Percentiles rank a stretch among this genome's conserved stretches.
Evolutionary conservation across 2,113 vertebrate species (phyloP).

Genomic region (Xenotilapia longispinis): DNA sequence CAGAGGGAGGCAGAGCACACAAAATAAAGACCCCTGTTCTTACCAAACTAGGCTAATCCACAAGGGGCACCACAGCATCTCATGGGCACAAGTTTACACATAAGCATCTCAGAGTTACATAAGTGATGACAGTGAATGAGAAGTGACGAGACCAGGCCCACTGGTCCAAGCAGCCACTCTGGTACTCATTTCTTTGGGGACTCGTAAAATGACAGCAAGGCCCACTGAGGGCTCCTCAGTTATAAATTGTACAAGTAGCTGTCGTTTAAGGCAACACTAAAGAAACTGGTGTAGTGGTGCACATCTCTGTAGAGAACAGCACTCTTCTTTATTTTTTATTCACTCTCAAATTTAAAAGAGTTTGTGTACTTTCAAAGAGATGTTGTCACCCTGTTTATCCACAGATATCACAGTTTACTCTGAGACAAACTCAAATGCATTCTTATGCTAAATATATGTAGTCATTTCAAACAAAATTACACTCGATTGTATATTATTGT

Average conservation of each 20-base stretch:
- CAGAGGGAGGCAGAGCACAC: conserved; percentile 45
- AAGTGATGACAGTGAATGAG: not conserved
- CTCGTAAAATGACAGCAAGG: not conserved
- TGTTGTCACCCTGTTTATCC: not conserved
- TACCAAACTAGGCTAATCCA: conserved; percentile 32
- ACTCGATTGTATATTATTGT: not conserved
- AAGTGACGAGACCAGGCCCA: not conserved
- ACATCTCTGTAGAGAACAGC: not conserved
- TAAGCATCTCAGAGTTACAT: not conserved
- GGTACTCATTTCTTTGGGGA: not conserved
- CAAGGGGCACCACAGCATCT: not conserved
- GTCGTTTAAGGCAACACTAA: not conserved
- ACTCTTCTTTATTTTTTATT: not conserved
- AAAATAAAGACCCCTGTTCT: not conserved
- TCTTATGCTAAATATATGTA: not conserved
- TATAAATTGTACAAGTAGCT: not conserved
- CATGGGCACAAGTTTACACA: not conserved
- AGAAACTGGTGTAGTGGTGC: not conserved
- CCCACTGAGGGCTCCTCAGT: not conserved
- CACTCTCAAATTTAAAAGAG: not conserved
- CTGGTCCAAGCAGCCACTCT: not conserved
- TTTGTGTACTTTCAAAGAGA: not conserved
- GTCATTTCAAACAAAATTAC: not conserved
- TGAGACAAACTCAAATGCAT: not conserved
- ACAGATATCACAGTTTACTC: not conserved